A percentile compares a stretch with the other conserved stretches of the same genome.
Conservation (phyloP, 2,888 invertebrate species). For the Cabera pusaria region DNA sequence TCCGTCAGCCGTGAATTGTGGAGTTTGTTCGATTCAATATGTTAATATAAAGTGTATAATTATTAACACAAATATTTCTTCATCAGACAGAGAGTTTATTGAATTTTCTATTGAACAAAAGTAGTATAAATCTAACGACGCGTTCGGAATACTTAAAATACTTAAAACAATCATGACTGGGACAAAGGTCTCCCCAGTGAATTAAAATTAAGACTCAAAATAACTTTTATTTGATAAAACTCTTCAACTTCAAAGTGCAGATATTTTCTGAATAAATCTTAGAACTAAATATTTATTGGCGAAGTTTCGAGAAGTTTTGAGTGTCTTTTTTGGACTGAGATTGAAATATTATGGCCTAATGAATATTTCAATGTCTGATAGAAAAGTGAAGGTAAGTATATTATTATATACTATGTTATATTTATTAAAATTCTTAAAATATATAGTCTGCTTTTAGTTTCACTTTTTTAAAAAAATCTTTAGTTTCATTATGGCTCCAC, state of each 20-base stretch:
- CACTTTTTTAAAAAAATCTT: no score
- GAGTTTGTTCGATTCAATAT: no score
- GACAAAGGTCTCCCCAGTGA: slow-evolving; percentile 5
- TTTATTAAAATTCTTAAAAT: no score
- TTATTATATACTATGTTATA: no score
- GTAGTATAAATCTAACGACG: background rate
- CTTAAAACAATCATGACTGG: slow-evolving; percentile 5
- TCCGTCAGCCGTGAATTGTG: no score
- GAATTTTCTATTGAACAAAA: background rate
- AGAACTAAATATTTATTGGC: slow-evolving; percentile 25
- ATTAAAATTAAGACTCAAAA: slow-evolving; percentile 6
- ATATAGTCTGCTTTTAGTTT: no score
- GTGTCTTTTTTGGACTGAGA: slow-evolving; percentile 14
- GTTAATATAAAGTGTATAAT: background rate
- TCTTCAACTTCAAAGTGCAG: slow-evolving; percentile 14
- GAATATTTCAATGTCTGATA: slow-evolving; percentile 18
- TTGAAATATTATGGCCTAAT: slow-evolving; percentile 16
- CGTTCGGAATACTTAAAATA: slow-evolving; percentile 8
- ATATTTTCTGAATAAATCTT: slow-evolving; percentile 17
- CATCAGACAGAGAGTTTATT: background rate
- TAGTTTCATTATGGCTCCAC: no score
- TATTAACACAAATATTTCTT: background rate
- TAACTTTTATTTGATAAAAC: slow-evolving; percentile 15
- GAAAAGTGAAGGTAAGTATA: no score
- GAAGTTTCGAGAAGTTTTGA: slow-evolving; percentile 16